A percentile compares a stretch with the other conserved stretches of the same genome.
phyloP scores from a whole-genome alignment of 2,797 vertebrate species.

The Molossus alvarezi region DNA sequence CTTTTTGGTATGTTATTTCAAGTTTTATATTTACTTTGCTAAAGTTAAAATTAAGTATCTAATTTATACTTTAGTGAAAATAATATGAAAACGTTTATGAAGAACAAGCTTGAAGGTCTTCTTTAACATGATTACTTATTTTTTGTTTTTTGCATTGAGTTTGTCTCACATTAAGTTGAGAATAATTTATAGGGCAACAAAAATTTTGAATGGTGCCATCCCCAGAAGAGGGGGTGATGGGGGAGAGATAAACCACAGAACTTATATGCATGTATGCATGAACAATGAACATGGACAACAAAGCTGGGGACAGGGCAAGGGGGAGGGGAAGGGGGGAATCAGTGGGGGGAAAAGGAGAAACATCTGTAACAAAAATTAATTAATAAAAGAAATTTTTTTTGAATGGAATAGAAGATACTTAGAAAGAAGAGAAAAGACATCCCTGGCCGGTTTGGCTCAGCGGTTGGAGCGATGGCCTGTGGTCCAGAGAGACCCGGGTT shows the following conservation, averaged over 20 bases:
- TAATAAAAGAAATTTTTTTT: no score
- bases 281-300: no score
- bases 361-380: no score
- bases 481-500: no score
- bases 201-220: background rate
- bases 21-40: slow-evolving; percentile 56
- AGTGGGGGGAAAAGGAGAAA: no score
- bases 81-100: slow-evolving; percentile 33
- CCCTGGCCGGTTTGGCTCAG: no score
- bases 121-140: slow-evolving; percentile 49
- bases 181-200: slow-evolving; percentile 32
- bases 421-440: slow-evolving; percentile 30
- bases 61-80: slow-evolving; percentile 48
- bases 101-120: slow-evolving; percentile 34
- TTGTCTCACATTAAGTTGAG: background rate
- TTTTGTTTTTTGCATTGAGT: slow-evolving; percentile 66
- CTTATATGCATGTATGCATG: no score
- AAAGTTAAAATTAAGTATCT: slow-evolving; percentile 50
- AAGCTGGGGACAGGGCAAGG: no score
- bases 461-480: no score
- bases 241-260: no score
- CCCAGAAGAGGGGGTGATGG: no score
- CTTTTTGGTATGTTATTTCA: background rate
- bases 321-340: no score
- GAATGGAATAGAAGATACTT: slow-evolving; percentile 36